These are phyloP conservation scores for Smutsia gigantea DNA, from an alignment of 2,797 vertebrate species.

Conservation along the genomic window DNA sequence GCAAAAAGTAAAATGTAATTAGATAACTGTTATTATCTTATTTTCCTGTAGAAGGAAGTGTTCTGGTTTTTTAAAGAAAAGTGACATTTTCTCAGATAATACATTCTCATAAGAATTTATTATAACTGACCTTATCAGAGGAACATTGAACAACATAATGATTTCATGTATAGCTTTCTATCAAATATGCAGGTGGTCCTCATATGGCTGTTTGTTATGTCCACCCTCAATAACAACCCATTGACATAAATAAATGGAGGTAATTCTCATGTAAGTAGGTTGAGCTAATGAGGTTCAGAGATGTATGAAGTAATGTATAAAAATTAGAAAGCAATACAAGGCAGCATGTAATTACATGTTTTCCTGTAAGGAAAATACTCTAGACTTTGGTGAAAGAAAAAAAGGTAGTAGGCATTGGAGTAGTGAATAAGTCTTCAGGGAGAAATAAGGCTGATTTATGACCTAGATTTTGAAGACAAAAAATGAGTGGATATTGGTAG, in stretches of 20 bases:
- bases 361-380: neutral
- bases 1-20: slow-evolving; percentile 51
- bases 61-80: slow-evolving; percentile 35
- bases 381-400: neutral
- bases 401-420: neutral
- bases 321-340: neutral
- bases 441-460: neutral
- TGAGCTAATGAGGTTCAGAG: neutral
- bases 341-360: neutral
- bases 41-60: slow-evolving; percentile 24
- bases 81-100: slow-evolving; percentile 29
- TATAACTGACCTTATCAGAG: neutral
- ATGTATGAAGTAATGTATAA: neutral
- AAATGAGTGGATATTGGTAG: neutral
- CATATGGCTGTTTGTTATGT: neutral
- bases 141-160: neutral
- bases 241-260: neutral
- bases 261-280: neutral
- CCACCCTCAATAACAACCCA: neutral
- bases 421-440: neutral
- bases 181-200: neutral
- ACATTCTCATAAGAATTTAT: neutral
- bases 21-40: slow-evolving; percentile 4
- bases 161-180: slow-evolving; percentile 38
- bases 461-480: neutral